phyloP scores from a whole-genome alignment of 2,888 invertebrate genomes.

The Polydrusus cervinus region DNA sequence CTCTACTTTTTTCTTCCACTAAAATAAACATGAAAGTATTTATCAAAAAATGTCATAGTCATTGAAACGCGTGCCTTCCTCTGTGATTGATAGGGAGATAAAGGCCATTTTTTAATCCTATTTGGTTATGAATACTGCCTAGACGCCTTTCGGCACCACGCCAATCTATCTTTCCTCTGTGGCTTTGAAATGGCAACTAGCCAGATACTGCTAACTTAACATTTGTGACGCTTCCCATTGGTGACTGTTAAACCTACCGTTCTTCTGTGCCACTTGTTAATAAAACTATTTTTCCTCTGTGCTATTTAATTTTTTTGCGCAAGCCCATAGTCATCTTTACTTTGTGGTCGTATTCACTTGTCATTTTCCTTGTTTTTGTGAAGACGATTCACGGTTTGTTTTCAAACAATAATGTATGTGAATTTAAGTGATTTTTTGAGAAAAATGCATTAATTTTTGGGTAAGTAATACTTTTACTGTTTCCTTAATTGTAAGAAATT shows the following conservation, averaged over 20 bases:
- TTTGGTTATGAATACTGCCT: no score
- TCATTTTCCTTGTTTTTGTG: conserved; percentile 7
- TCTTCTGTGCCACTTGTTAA: no score
- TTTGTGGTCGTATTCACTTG: not conserved
- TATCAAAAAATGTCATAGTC: no score
- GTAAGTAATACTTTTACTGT: not conserved
- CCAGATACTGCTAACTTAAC: not conserved
- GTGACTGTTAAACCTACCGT: no score
- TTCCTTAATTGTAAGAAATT: not conserved
- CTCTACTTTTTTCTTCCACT: conserved; percentile 82
- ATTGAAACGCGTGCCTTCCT: no score
- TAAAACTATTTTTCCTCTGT: not conserved
- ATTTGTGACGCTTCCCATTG: not conserved
- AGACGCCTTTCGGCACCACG: no score
- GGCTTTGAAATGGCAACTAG: not conserved
- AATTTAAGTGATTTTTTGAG: conserved; percentile 5
- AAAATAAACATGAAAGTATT: conserved; percentile 60
- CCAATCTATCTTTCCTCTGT: no score
- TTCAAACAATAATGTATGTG: conserved; percentile 22
- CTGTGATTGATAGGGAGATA: no score
- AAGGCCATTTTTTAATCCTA: no score
- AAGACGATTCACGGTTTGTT: conserved; percentile 22
- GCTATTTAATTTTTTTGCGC: not conserved
- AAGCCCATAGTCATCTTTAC: not conserved
- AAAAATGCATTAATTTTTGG: conserved; percentile 3